Conservation (phyloP, 2,888 invertebrate genomes). For the Chironomus riparius region DNA sequence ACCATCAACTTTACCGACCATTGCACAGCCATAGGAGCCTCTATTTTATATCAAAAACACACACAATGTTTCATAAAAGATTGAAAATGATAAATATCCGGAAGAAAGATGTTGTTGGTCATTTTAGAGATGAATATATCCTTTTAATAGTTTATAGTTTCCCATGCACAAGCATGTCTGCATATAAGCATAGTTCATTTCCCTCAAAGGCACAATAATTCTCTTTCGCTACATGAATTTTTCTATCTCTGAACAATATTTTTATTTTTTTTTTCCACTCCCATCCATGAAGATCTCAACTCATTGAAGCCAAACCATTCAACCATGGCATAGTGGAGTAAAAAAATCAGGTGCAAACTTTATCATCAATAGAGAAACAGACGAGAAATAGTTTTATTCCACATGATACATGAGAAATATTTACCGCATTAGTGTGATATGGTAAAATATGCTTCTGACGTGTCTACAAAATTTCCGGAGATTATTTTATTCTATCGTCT, state of each 20-base stretch:
- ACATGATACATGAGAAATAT: neutral
- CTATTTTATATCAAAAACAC: too few species aligned
- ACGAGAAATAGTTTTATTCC: neutral
- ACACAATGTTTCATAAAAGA: too few species aligned
- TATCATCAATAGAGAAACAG: neutral
- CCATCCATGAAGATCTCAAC: too few species aligned
- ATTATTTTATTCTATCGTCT: neutral
- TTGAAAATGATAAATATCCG: too few species aligned
- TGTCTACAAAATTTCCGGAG: neutral
- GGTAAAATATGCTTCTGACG: neutral
- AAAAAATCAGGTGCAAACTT: conserved; percentile 16
- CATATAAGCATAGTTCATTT: conserved; percentile 7
- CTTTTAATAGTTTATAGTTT: too few species aligned
- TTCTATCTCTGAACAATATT: neutral
- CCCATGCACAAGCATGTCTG: neutral
- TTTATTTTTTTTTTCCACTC: too few species aligned
- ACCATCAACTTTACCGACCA: too few species aligned
- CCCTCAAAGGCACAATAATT: conserved; percentile 8
- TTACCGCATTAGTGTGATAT: neutral
- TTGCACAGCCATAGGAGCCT: too few species aligned
- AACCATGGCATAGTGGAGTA: neutral
- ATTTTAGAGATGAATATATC: too few species aligned
- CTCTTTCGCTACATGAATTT: neutral
- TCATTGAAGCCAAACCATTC: too few species aligned
- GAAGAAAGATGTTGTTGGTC: too few species aligned